Evolutionary conservation across 2,888 invertebrate species (phyloP).

Genomic region (Rosalia funebris): DNA sequence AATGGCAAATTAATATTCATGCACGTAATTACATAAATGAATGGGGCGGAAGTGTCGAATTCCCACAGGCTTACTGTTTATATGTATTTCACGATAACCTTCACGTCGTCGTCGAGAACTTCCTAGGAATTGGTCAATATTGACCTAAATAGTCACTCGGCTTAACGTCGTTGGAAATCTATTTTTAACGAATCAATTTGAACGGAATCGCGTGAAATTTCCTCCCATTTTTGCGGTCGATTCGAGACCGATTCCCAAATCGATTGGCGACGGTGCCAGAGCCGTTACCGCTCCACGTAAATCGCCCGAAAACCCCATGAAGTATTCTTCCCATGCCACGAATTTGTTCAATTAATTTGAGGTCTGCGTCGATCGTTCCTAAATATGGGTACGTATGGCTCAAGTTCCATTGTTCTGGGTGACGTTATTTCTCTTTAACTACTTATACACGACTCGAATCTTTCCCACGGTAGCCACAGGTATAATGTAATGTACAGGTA

Average conservation of each 20-base stretch:
- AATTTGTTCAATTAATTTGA: slow-evolving; percentile 38
- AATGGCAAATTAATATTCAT: too few relatives aligned
- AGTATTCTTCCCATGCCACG: slow-evolving; percentile 35
- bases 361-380: slow-evolving; percentile 25
- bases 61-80: too few relatives aligned
- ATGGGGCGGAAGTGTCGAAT: too few relatives aligned
- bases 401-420: slow-evolving; percentile 36
- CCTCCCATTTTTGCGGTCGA: background rate
- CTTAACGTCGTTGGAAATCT: background rate
- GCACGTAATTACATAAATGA: too few relatives aligned
- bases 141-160: background rate
- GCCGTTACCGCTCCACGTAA: slow-evolving; percentile 8
- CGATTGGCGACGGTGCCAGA: slow-evolving; percentile 4
- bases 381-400: slow-evolving; percentile 29
- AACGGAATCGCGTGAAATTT: background rate
- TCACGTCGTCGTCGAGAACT: too few relatives aligned
- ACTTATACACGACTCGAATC: slow-evolving; percentile 55
- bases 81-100: too few relatives aligned
- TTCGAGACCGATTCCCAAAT: slow-evolving; percentile 6
- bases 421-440: slow-evolving; percentile 58
- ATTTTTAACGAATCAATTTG: background rate
- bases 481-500: slow-evolving; percentile 2
- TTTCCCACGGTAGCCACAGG: slow-evolving; percentile 55
- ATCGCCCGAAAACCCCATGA: slow-evolving; percentile 18
- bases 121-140: too few relatives aligned